phyloP scores from a whole-genome alignment of 2,797 vertebrate species.

The Callimico goeldii region DNA sequence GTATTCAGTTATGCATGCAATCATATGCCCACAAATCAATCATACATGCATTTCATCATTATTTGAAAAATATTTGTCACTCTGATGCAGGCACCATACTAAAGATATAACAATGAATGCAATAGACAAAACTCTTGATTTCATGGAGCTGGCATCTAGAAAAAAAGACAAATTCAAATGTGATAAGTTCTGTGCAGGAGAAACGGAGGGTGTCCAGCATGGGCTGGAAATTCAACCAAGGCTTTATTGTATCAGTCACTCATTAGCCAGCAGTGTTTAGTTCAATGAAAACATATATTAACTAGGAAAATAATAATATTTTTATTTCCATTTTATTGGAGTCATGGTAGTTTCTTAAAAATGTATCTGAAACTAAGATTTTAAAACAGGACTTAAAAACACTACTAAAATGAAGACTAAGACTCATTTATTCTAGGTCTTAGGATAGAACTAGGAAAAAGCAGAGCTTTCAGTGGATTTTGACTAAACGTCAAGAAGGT shows the following conservation, averaged over 20 bases:
- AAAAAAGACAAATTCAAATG: background rate
- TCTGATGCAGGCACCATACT: background rate
- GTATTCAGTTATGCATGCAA: background rate
- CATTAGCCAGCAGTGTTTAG: background rate
- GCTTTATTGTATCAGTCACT: no score
- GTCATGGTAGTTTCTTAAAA: background rate
- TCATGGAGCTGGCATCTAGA: background rate
- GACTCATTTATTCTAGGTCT: background rate
- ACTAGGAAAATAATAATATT: background rate
- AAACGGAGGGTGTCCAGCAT: background rate
- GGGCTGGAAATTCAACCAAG: background rate
- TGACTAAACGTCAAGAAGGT: conserved; percentile 17
- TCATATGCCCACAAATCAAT: background rate
- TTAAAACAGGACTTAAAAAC: conserved; percentile 2
- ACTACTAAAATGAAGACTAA: background rate
- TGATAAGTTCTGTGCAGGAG: background rate
- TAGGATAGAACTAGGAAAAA: background rate
- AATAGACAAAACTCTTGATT: background rate
- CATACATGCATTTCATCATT: background rate
- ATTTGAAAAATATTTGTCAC: background rate
- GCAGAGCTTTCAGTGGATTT: background rate
- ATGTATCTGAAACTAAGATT: background rate
- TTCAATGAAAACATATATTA: background rate
- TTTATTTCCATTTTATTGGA: background rate
- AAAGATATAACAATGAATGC: background rate